Evolutionary conservation across 2,113 vertebrate genomes (phyloP).

Genomic region (Vulpes lagopus): DNA sequence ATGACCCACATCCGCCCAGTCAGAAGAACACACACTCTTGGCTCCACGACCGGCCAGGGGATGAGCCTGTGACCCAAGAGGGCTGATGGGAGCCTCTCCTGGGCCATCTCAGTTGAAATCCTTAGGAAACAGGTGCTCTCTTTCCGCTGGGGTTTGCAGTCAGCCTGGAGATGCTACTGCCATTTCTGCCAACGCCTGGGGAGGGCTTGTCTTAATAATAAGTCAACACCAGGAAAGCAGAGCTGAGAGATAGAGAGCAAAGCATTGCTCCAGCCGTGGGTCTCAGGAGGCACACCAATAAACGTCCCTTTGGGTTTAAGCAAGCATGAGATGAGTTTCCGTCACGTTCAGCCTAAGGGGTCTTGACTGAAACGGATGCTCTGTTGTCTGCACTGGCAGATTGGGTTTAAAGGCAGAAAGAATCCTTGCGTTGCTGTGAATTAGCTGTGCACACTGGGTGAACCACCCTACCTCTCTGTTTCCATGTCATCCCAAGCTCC

Average conservation of each 20-base stretch:
- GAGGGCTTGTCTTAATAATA: not conserved
- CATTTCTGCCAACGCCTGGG: not conserved
- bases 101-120: not conserved
- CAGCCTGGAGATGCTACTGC: not conserved
- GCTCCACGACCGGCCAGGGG: not conserved
- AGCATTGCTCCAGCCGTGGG: not conserved
- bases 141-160: not conserved
- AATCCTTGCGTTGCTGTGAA: not conserved
- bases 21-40: not conserved
- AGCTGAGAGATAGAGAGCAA: not conserved
- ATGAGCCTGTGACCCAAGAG: not conserved
- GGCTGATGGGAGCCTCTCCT: not conserved
- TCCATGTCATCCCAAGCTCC: not conserved
- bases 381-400: not conserved
- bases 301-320: not conserved
- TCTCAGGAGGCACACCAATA: not conserved
- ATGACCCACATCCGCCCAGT: not conserved
- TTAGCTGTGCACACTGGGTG: not conserved
- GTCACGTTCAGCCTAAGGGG: not conserved
- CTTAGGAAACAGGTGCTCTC: not conserved
- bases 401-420: not conserved
- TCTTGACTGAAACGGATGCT: not conserved
- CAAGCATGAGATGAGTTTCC: not conserved
- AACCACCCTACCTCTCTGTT: not conserved
- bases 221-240: not conserved